phyloP scores from a whole-genome alignment of 2,888 invertebrate species.

The Orgyia antiqua region DNA sequence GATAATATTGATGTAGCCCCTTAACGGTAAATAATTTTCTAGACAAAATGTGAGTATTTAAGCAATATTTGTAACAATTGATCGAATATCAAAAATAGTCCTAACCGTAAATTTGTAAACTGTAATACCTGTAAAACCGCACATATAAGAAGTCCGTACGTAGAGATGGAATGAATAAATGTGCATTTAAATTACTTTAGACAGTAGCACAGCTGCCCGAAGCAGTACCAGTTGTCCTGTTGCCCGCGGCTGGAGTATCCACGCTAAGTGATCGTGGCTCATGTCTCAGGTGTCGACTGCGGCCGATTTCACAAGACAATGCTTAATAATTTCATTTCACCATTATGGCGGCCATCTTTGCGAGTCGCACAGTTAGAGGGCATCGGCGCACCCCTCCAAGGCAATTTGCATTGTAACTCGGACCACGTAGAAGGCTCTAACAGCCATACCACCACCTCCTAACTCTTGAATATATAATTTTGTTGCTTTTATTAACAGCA shows the following conservation, averaged over 20 bases:
- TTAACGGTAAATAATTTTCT: too few species aligned
- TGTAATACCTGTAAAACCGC: too few species aligned
- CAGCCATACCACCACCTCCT: conserved; percentile 73
- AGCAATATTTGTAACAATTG: too few species aligned
- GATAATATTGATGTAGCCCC: too few species aligned
- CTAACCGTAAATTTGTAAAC: too few species aligned
- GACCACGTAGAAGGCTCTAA: conserved; percentile 75
- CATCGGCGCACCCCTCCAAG: conserved; percentile 72
- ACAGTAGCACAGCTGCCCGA: too few species aligned
- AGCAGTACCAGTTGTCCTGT: too few species aligned
- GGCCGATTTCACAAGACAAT: conserved; percentile 78
- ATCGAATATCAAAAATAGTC: too few species aligned
- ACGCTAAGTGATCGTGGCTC: conserved; percentile 44
- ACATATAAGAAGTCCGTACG: too few species aligned
- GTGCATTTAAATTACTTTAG: too few species aligned
- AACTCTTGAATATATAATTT: conserved; percentile 79
- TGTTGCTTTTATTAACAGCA: conserved; percentile 77
- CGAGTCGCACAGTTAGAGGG: conserved; percentile 75
- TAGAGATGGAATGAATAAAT: too few species aligned
- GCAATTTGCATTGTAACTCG: conserved; percentile 78
- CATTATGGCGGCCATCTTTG: conserved; percentile 77
- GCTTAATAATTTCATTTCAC: conserved; percentile 79
- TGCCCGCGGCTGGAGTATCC: conserved; percentile 61
- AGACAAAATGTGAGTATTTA: too few species aligned
- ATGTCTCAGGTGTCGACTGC: conserved; percentile 76